Base-by-base conservation (phyloP, 2,888 invertebrate genomes). In the Eristalinus sepulchralis region DNA sequence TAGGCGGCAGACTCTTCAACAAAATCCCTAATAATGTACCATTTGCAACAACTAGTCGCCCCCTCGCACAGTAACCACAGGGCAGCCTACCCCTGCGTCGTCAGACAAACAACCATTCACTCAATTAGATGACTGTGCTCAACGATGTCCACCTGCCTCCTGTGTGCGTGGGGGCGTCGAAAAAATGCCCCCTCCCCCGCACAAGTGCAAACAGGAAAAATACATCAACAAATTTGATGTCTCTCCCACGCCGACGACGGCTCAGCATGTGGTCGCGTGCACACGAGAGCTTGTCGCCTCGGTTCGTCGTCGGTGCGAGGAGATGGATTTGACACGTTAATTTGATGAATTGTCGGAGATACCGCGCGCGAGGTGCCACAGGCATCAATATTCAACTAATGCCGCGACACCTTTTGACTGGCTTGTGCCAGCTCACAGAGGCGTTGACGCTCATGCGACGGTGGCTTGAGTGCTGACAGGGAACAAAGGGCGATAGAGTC, bases 261-360 rank as follows among this genome's bases (percentile, higher is more conserved):
- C 39, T 1, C 47, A 17, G 47, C 17, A 17, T 47, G 17, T 47
- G 47, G 17, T n/a, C 17, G 47, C 17, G 47, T 17, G 47, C n/a
- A 47, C 47, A n/a, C 17, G 47, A 47, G 47, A 3, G 47, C n/a
- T 47, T 8, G 47, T 47, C 47, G n/a, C 5, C 39, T 5, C 39
- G 39, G 5, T 39, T 39, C 39, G 17, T 13, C 33, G 17, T 24
- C n/a, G n/a, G 64, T 47, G 33, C 20, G 20, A 33, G 2, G 34
- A 68, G 68, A 68, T 68, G 57, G 68, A 68, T 68, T 68, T 34
- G 68, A 68, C 57, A 24, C 34, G 57, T 68, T 68, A 33, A 68
- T 57, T 68, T 68, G 68, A 68, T 22, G 31, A 22, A 68, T 57
- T 34, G 68, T 33, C 34, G 22, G 13, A 22, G 22, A 55, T 13